Conservation (phyloP, 2,888 invertebrate genomes). For the Cryptocephalus primarius region DNA sequence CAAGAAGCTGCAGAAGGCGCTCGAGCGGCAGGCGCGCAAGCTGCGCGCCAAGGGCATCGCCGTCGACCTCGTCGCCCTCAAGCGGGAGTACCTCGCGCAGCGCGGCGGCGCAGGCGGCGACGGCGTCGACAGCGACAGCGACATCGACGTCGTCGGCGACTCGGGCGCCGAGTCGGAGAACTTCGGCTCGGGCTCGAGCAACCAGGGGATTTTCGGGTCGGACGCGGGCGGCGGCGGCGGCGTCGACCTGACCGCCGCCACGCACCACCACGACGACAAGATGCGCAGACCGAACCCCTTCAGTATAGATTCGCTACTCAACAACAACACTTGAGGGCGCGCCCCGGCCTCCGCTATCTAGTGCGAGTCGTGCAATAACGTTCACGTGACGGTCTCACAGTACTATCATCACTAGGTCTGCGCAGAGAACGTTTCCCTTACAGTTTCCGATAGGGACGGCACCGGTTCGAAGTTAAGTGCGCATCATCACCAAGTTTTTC, state of each 20-base stretch:
- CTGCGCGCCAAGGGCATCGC: conserved; percentile 83
- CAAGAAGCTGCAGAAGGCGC: conserved; percentile 84
- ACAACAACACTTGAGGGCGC: conserved; percentile 55
- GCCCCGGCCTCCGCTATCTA: neutral
- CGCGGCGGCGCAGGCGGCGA: conserved; percentile 50
- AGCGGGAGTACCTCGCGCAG: conserved; percentile 76
- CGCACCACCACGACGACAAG: conserved; percentile 27
- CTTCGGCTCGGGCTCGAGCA: conserved; percentile 40
- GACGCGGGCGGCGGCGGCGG: conserved; percentile 30
- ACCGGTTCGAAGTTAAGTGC: too few species aligned
- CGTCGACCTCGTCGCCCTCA: conserved; percentile 75
- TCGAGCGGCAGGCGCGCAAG: conserved; percentile 86
- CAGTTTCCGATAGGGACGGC: too few species aligned
- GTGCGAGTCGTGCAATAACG: neutral
- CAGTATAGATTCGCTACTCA: conserved; percentile 80
- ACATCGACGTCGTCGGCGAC: conserved; percentile 71
- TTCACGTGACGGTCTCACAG: neutral
- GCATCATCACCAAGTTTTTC: too few species aligned
- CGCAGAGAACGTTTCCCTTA: too few species aligned
- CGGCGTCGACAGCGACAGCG: conserved; percentile 47
- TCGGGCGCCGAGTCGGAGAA: conserved; percentile 64
- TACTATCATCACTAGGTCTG: too few species aligned
- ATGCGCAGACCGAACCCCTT: conserved; percentile 66
- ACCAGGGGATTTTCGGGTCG: conserved; percentile 26
- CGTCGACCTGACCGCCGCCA: conserved; percentile 37